Evolutionary conservation across 2,888 invertebrate genomes (phyloP), one percentile per base, ranked within the genome.

Genomic region (Eupeodes latifasciatus): DNA sequence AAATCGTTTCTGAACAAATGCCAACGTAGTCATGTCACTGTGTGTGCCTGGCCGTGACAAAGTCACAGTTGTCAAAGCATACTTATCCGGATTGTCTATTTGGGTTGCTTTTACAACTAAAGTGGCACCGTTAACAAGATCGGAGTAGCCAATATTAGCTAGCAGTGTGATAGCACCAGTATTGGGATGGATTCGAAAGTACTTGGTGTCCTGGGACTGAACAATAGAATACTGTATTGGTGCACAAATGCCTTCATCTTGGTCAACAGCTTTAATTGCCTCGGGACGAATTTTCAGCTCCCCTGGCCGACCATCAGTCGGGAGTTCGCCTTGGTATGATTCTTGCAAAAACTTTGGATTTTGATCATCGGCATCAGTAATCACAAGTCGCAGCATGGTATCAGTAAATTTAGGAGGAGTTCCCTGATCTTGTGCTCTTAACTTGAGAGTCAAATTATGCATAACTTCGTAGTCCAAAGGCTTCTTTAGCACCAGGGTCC

Each of bases 301-400:
- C 0, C 95, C 93, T 0, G 93, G 92, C 5, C 92, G 91, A 0
- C 92, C 95, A 72, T 95, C 94, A 10, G 95, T 95, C 0, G 97
- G 96, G 77, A 98, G 91, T 9, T 95, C 94, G 0, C 97, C 96
- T 59, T 95, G 95, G 92, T 97, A 97, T 88, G 96, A 95, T 64
- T 97, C 97, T 87, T 96, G 95, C 10, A 95, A 92, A 92, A 98
- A 98, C 91, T 95, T 95, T 0, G 98, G 98, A 94, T 98, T 98
- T 94, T 98, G 98, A 93, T 98, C 98, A 91, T 98, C 98, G 0
- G 98, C 98, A 92, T 98, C 98, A 34, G 97, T 95, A 61, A 98
- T 96, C 88, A 96, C 96, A 0, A 98, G 96, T 4, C 95, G 95
- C 5, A 98, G 94, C 44, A 95, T 94, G 0, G 98, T 96, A 91